Percentiles rank a stretch among this genome's conserved stretches.
Conservation (phyloP, 2,113 vertebrate species). For the Pyxicephalus adspersus region DNA sequence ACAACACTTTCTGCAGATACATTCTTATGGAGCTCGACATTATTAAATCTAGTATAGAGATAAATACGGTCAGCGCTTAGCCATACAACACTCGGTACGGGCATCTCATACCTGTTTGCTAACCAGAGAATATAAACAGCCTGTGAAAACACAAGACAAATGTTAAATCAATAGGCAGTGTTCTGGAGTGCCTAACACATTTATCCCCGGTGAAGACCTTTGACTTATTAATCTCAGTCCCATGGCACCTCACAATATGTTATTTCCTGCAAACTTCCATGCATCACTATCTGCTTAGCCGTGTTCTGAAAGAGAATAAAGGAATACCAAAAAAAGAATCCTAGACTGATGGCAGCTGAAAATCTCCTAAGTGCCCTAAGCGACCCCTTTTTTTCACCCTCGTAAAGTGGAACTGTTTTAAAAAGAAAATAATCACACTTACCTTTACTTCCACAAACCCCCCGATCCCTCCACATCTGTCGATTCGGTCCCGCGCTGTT, state of each 20-base stretch:
- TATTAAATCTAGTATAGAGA: conserved; percentile 19
- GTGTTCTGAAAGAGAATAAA: neutral
- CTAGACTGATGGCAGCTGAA: too few relatives aligned
- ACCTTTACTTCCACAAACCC: too few relatives aligned
- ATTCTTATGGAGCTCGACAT: neutral
- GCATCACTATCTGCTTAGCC: conserved; percentile 48
- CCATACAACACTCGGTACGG: conserved; percentile 22
- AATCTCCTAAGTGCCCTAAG: too few relatives aligned
- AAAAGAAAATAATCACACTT: too few relatives aligned
- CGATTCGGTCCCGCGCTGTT: too few relatives aligned
- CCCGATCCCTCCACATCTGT: too few relatives aligned
- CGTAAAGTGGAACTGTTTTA: too few relatives aligned
- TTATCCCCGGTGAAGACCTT: conserved; percentile 55
- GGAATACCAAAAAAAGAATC: neutral
- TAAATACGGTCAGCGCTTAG: conserved; percentile 28
- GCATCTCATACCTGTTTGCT: conserved; percentile 53
- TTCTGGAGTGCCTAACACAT: conserved; percentile 51
- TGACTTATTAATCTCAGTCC: conserved; percentile 56
- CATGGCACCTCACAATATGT: conserved; percentile 55
- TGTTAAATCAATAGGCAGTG: conserved; percentile 56
- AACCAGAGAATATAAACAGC: conserved; percentile 54
- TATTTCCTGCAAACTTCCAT: conserved; percentile 50
- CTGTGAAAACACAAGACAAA: conserved; percentile 50
- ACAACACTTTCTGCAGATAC: neutral
- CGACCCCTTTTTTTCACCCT: too few relatives aligned